Percentiles rank a stretch among this genome's conserved stretches.
phyloP scores from a whole-genome alignment of 2,113 vertebrate species.

The Tupaia chinensis region DNA sequence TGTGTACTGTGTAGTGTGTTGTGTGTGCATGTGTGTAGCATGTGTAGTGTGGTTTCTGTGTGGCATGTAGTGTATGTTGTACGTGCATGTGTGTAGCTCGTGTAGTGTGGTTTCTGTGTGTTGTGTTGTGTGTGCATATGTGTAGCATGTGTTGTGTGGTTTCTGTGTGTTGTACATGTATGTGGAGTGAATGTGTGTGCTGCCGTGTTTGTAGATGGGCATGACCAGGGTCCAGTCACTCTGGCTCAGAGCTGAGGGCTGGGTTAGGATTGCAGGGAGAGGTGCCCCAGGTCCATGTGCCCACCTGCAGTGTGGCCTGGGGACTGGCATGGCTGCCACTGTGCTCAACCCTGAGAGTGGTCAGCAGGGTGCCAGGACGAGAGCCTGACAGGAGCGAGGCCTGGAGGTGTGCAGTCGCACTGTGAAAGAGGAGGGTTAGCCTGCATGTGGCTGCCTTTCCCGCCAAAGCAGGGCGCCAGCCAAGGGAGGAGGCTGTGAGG shows the following conservation, averaged over 20 bases:
- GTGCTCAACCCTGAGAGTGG: background rate
- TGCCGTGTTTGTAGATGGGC: too few relatives aligned
- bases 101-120: background rate
- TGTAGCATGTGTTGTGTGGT: background rate
- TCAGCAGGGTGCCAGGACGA: accelerated
- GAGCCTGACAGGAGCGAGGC: accelerated
- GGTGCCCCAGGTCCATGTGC: too few relatives aligned
- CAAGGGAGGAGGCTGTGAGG: too few relatives aligned
- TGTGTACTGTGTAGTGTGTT: background rate
- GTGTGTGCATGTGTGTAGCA: background rate
- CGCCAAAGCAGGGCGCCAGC: too few relatives aligned
- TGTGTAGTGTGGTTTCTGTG: background rate
- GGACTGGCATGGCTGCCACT: background rate
- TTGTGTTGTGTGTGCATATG: background rate
- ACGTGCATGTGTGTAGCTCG: background rate
- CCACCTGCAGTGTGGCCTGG: background rate
- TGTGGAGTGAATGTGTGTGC: background rate
- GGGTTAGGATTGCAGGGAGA: background rate
- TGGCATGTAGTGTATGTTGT: background rate
- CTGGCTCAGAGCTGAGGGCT: accelerated
- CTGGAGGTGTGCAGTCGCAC: accelerated
- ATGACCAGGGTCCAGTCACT: background rate
- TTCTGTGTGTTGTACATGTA: background rate
- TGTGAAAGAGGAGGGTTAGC: background rate
- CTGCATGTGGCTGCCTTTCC: too few relatives aligned